These are phyloP conservation scores for Drosophila nannoptera DNA, from an alignment of 1,140 invertebrate genomes.

Conservation along the genomic window DNA sequence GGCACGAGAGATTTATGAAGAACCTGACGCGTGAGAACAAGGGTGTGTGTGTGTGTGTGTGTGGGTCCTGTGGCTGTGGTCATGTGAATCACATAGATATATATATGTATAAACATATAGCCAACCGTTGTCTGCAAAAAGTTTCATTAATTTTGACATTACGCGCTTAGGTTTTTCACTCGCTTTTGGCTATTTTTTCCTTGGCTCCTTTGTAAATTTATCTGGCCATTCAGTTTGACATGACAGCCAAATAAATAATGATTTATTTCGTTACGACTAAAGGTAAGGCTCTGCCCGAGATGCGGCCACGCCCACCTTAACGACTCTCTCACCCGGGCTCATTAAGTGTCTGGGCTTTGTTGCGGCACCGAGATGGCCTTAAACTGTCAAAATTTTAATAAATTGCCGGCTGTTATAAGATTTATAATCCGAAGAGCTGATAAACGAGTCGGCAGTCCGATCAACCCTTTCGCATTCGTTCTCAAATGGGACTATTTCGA, in stretches of 20 bases:
- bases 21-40: slow-evolving; percentile 29
- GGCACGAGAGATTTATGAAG: slow-evolving; percentile 63
- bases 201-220: slow-evolving; percentile 27
- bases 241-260: slow-evolving; percentile 69
- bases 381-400: slow-evolving; percentile 72
- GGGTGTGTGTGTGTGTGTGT: slow-evolving; percentile 19
- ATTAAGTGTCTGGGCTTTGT: slow-evolving; percentile 52
- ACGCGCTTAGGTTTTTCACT: slow-evolving; percentile 21
- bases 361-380: slow-evolving; percentile 42
- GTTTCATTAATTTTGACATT: slow-evolving; percentile 56
- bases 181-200: slow-evolving; percentile 1
- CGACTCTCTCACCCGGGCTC: slow-evolving; percentile 31
- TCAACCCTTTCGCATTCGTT: slow-evolving; percentile 3
- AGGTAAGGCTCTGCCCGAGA: slow-evolving; percentile 16
- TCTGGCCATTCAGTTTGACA: slow-evolving; percentile 57
- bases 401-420: slow-evolving; percentile 55
- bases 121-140: slow-evolving; percentile 23
- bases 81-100: slow-evolving; percentile 32
- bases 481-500: background rate
- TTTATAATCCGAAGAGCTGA: slow-evolving; percentile 50
- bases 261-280: slow-evolving; percentile 56
- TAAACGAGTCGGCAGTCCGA: slow-evolving; percentile 21
- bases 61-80: slow-evolving; percentile 17
- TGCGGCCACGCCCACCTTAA: slow-evolving; percentile 6
- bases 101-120: background rate